Base-by-base conservation (phyloP, 2,113 vertebrate species). In the Rhynchomys soricoides region DNA sequence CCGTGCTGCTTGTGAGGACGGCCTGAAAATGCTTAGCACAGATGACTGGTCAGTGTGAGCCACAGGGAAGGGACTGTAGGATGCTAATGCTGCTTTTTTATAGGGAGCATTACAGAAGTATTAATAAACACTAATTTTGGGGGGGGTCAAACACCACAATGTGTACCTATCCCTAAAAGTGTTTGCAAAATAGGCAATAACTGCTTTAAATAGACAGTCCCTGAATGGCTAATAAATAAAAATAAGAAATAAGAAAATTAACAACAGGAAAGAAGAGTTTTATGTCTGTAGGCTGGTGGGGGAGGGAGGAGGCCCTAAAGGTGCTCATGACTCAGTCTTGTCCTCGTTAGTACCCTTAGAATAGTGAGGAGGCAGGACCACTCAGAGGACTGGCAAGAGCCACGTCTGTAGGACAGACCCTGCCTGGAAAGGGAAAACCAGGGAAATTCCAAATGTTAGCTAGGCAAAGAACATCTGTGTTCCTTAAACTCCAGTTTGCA, bases 201-300 rank as follows among this genome's bases (percentile, higher is more conserved):
- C 17, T 73, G 77, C 85, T 94, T 82, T 93, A 96, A 97, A 98
- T 75, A 97, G 82, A 91, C 86, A 64, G 75, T 88, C 97, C 97
- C 37, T 13, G 68, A 73, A 89, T 91, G 93, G 86, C 89, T 94
- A 93, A 96, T 89, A 91, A 96, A 59, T 59, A 83, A 43, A 82
- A 59, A 52, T 34, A 78, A 82, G 52, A 82, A 82, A 96, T 91
- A 91, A 93, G 55, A 86, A 95, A 95, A 91, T 92, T 89, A 89
- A 97, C 95, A 85, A 85, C 90, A 13, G 89, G 68, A 52, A 92
- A 93, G 43, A 68, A 90, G 83, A 0, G 1, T 45, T 22, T 83
- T 93, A 43, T 82, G 21, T 55, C 34, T 70, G 75, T 16, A 70
- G 45, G n/a, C 55, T 26, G 45, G 43, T 11, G 2, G 74, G 37